A percentile compares a stretch with the other conserved stretches of the same genome.
Conservation (phyloP, 2,113 vertebrate species). For the Ceyx margarethae region DNA sequence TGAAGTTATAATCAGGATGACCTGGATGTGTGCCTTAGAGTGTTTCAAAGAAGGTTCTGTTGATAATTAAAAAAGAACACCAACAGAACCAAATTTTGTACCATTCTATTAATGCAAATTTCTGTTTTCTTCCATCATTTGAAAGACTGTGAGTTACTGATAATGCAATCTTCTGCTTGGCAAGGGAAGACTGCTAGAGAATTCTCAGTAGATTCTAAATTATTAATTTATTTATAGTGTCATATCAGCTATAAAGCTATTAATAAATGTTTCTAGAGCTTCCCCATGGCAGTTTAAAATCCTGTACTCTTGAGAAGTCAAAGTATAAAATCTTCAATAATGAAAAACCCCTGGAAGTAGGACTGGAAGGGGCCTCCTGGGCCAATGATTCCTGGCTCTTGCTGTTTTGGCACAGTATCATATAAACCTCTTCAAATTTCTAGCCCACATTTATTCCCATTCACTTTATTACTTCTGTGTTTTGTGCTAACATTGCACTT, state of each 20-base stretch:
- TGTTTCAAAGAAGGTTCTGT: neutral
- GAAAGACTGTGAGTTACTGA: neutral
- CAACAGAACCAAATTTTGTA: neutral
- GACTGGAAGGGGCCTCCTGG: conserved; percentile 52
- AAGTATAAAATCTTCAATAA: conserved; percentile 54
- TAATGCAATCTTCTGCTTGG: conserved; percentile 24
- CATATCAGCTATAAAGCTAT: conserved; percentile 54
- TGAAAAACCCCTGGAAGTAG: conserved; percentile 33
- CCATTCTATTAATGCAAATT: neutral
- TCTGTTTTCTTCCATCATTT: neutral
- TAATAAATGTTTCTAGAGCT: conserved; percentile 57
- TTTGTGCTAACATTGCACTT: conserved; percentile 5
- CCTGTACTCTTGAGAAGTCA: conserved; percentile 37
- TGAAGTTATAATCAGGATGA: neutral
- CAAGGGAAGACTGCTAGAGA: conserved; percentile 11
- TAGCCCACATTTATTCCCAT: conserved; percentile 18
- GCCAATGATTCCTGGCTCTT: conserved; percentile 25
- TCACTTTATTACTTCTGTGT: conserved; percentile 11
- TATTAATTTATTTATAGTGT: conserved; percentile 68
- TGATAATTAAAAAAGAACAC: neutral
- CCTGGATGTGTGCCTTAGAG: neutral
- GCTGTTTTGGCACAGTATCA: neutral
- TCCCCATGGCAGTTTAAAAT: conserved; percentile 48
- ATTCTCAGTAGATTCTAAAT: conserved; percentile 50
- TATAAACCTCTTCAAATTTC: conserved; percentile 8